Evolutionary conservation across 2,888 invertebrate genomes (phyloP), one percentile per base, ranked within the genome.

Genomic region (Hyppa rectilinea): DNA sequence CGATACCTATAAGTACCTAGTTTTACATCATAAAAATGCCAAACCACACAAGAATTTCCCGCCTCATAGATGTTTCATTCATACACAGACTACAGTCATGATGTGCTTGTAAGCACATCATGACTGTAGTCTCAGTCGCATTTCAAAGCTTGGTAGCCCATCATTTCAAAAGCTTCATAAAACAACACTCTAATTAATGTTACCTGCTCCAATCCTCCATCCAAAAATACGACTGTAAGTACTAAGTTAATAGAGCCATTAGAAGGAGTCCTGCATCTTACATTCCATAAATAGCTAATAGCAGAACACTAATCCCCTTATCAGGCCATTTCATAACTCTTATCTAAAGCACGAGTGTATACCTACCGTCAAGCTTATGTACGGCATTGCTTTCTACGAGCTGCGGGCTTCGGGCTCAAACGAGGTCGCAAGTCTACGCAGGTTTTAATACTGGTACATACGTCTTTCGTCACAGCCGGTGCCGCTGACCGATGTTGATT

Each of bases 251-350:
- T 80, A 53, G 38, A 71, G 36, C 47, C 38, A 66, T 63, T 52
- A 53, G 7, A 56, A 43, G 10, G 6, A 20, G 26, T 49, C n/a
- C 72, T 71, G 58, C 75, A 65, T 71, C 71, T 77, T 45, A 66
- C 31, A 82, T 69, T 82, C 71, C 69, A 59, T 81, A 79, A 74
- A 78, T 73, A 82, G 71, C 75, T 59, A n/a, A n/a, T n/a, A 79
- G 45, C 70, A 67, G 71, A 74, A 71, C 75, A 69, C 64, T 77
- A 77, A 66, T 75, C 59, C 67, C 55, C 71, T 81, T 85, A 84
- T 84, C 85, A 81, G 55, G 34, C 34, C 26, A 71, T 85, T 85
- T 82, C 82, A 77, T 81, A 81, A 84, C 58, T 74, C 80, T 80
- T 79, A 83, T 82, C 84, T 80, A 9, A 75, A 83, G 73, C 71